Percentiles rank a stretch among this genome's conserved stretches.
Conservation (phyloP, 2,888 invertebrate species). For the Odontomyia ornata region DNA sequence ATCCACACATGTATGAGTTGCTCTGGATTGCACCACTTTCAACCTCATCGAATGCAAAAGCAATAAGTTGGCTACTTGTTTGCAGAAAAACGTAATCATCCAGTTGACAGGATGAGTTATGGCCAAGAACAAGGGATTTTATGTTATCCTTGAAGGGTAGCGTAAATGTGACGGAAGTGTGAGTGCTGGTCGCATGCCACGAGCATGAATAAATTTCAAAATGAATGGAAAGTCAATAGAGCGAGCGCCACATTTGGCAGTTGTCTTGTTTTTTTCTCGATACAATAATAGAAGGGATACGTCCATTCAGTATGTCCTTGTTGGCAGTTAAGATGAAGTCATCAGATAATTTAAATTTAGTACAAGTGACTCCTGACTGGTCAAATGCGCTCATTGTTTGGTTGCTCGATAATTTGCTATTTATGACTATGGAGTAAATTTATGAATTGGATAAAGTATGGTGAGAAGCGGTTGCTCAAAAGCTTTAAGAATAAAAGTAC, state of each 20-base stretch:
- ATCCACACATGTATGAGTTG: background rate
- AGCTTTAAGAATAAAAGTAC: too few species aligned
- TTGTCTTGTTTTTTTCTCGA: conserved; percentile 14
- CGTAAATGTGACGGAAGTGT: background rate
- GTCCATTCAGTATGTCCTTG: too few species aligned
- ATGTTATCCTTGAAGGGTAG: background rate
- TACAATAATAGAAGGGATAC: background rate
- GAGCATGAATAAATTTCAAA: conserved; percentile 17
- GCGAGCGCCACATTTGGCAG: background rate
- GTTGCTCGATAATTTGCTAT: too few species aligned
- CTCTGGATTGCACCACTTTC: background rate
- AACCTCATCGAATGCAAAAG: background rate
- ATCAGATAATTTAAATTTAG: too few species aligned
- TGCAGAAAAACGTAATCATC: conserved; percentile 9
- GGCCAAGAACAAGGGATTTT: background rate
- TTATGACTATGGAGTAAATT: too few species aligned
- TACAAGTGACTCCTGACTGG: too few species aligned
- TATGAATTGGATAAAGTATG: too few species aligned
- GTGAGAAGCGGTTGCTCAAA: too few species aligned
- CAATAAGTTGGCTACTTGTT: conserved; percentile 32
- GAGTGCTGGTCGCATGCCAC: background rate
- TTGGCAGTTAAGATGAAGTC: too few species aligned
- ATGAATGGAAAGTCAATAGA: conserved; percentile 4
- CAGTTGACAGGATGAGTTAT: conserved; percentile 16
- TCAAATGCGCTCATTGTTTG: too few species aligned